phyloP scores from a whole-genome alignment of 2,888 invertebrate genomes.

The Julus scanicus region DNA sequence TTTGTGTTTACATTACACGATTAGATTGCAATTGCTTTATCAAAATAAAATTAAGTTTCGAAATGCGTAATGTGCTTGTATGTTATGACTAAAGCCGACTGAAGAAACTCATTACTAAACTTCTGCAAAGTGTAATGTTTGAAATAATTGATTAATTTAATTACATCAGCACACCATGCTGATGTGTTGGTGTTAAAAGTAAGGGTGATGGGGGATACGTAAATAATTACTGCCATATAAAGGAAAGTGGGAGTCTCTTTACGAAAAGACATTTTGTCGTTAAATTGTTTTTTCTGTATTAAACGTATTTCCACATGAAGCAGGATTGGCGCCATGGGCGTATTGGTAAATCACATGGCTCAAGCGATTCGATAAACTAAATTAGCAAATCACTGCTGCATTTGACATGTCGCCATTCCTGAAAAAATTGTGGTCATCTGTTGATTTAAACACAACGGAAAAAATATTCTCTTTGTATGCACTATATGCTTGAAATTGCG shows the following conservation, averaged over 20 bases:
- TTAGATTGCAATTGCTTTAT: too few relatives aligned
- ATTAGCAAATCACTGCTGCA: not conserved
- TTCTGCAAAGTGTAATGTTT: too few relatives aligned
- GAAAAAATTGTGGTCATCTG: not conserved
- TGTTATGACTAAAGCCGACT: too few relatives aligned
- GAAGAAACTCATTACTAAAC: too few relatives aligned
- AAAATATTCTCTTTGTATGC: not conserved
- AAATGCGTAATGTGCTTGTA: too few relatives aligned
- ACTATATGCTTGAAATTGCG: not conserved
- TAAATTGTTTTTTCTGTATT: not conserved
- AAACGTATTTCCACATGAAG: not conserved
- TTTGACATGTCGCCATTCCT: not conserved
- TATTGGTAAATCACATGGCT: not conserved
- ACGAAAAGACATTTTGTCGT: not conserved
- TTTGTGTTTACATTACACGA: too few relatives aligned
- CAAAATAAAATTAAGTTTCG: too few relatives aligned
- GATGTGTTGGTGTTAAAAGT: too few relatives aligned
- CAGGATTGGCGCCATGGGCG: slow-evolving; percentile 15
- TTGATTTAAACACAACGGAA: not conserved
- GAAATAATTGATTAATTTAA: too few relatives aligned
- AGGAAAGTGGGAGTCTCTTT: not conserved
- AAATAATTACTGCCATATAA: not conserved
- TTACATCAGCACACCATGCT: too few relatives aligned
- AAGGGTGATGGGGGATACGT: not conserved
- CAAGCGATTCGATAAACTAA: not conserved